Percentiles rank a stretch among this genome's conserved stretches.
phyloP scores from a whole-genome alignment of 2,113 vertebrate species.

The Candoia aspera region DNA sequence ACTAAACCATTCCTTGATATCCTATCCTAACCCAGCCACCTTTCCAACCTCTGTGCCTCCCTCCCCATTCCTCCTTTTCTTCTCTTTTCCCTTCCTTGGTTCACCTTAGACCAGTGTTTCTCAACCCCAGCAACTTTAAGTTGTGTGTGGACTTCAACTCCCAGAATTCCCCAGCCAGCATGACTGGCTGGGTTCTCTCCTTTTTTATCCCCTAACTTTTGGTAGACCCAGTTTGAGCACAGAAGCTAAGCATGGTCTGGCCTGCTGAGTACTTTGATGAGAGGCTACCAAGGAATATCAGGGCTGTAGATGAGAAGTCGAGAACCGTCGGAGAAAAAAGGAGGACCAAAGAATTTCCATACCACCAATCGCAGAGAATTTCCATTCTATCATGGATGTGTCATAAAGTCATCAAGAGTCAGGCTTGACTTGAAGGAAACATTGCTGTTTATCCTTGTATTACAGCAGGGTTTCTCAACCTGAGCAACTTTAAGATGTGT shows the following conservation, averaged over 20 bases:
- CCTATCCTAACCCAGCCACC: no score
- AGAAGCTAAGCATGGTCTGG: neutral
- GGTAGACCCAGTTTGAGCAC: neutral
- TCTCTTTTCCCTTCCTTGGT: no score
- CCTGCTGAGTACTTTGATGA: neutral
- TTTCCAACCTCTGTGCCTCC: no score
- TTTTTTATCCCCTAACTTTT: neutral
- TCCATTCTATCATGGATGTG: no score
- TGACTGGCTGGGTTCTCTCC: neutral
- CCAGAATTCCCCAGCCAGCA: neutral
- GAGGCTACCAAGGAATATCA: neutral
- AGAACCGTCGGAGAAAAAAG: neutral
- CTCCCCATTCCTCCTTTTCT: no score
- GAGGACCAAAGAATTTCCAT: neutral
- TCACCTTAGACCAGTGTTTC: neutral
- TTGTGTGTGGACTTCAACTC: neutral
- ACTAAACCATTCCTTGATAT: neutral
- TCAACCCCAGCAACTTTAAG: neutral
- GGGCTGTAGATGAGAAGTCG: neutral
- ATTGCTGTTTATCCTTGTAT: neutral
- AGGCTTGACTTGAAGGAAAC: neutral
- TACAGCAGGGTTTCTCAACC: no score
- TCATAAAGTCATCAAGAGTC: neutral
- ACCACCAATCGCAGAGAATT: no score
- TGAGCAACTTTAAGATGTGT: no score